These are phyloP conservation scores for Corythoichthys intestinalis DNA, from an alignment of 2,113 vertebrate genomes.

Conservation along the genomic window DNA sequence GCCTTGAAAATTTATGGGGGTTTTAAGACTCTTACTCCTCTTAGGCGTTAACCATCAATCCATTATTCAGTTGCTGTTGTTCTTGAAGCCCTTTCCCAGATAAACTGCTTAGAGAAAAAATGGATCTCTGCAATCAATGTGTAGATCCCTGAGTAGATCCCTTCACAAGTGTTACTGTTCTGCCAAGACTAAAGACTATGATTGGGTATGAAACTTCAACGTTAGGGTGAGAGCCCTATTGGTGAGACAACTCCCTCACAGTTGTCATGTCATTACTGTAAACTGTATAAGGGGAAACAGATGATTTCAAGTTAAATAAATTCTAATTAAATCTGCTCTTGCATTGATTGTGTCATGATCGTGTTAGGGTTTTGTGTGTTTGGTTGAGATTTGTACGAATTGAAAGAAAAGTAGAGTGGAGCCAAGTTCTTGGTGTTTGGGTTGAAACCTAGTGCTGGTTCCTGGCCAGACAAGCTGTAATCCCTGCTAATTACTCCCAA, in stretches of 20 bases:
- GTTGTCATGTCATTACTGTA: slow-evolving; percentile 6
- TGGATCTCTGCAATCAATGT: slow-evolving; percentile 43
- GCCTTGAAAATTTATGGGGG: background rate
- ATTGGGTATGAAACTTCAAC: slow-evolving; percentile 44
- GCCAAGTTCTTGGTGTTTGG: slow-evolving; percentile 63
- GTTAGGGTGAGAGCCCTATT: slow-evolving; percentile 17
- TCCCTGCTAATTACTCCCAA: slow-evolving; percentile 70
- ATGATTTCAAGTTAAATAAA: slow-evolving; percentile 36
- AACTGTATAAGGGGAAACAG: slow-evolving; percentile 7
- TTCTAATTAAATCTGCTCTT: slow-evolving; percentile 23
- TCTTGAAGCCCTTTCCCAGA: slow-evolving; percentile 17
- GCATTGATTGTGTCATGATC: slow-evolving; percentile 24
- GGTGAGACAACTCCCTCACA: slow-evolving; percentile 8
- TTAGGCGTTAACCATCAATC: slow-evolving; percentile 4
- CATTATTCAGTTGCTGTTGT: background rate
- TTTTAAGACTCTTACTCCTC: background rate
- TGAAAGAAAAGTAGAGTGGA: slow-evolving; percentile 32
- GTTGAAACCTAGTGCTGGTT: slow-evolving; percentile 55
- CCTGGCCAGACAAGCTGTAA: slow-evolving; percentile 61
- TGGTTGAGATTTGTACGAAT: slow-evolving; percentile 42
- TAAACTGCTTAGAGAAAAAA: slow-evolving; percentile 12
- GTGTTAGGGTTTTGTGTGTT: slow-evolving; percentile 38
- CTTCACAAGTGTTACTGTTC: slow-evolving; percentile 42
- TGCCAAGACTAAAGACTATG: slow-evolving; percentile 39
- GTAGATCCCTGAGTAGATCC: slow-evolving; percentile 41